Conservation (phyloP, 2,797 vertebrate genomes). For the Poecilia picta region DNA sequence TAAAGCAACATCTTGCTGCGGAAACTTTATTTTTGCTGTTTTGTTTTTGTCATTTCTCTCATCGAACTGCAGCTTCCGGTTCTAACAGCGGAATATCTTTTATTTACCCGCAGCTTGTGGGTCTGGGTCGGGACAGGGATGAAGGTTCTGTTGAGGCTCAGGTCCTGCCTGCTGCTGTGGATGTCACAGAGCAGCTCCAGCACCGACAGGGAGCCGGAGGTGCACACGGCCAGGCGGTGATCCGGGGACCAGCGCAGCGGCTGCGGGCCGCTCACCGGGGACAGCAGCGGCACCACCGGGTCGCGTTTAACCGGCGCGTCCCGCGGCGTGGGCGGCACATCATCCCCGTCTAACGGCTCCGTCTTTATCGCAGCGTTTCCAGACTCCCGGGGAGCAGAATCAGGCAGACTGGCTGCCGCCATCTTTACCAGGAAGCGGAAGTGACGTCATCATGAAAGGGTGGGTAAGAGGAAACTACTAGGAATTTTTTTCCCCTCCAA, state of each 20-base stretch:
- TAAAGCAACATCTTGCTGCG: background rate
- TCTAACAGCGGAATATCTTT: background rate
- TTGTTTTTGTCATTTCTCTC: background rate
- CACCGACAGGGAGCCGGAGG: conserved; percentile 83
- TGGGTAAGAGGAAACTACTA: conserved; percentile 8
- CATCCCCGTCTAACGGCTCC: conserved; percentile 54
- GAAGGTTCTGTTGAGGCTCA: conserved; percentile 88
- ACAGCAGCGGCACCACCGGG: conserved; percentile 83
- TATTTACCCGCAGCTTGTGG: conserved; percentile 83
- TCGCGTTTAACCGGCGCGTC: conserved; percentile 71
- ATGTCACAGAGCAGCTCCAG: conserved; percentile 91
- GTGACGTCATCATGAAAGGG: conserved; percentile 30
- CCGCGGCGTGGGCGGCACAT: conserved; percentile 48
- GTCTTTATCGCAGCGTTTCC: conserved; percentile 44
- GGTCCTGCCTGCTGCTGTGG: conserved; percentile 83
- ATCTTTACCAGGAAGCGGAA: conserved; percentile 74
- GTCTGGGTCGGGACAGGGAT: conserved; percentile 80
- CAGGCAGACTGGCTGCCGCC: conserved; percentile 64
- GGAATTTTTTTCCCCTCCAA: background rate
- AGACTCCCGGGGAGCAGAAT: background rate
- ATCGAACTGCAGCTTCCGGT: background rate
- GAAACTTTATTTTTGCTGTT: background rate
- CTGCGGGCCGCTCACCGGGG: conserved; percentile 87
- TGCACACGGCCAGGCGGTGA: conserved; percentile 90
- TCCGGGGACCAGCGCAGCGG: conserved; percentile 93